Conservation (phyloP, 1,140 invertebrate species). For the Formica selysi region DNA sequence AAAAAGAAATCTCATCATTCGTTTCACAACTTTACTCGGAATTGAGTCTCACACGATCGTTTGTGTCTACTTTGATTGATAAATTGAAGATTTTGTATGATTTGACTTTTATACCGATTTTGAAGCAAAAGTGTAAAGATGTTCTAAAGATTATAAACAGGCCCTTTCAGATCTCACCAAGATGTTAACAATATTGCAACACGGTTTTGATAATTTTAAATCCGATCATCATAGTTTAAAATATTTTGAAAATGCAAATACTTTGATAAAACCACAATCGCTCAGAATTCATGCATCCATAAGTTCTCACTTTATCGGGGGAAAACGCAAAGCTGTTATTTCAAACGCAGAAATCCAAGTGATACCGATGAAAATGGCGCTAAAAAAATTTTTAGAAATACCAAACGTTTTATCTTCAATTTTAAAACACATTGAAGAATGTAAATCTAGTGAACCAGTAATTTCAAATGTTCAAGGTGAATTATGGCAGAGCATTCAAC, state of each 20-base stretch:
- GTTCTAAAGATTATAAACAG: not conserved
- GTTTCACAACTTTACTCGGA: conserved; percentile 16
- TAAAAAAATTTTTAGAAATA: conserved; percentile 19
- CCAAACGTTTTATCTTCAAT: conserved; percentile 16
- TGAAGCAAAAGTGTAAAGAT: conserved; percentile 8
- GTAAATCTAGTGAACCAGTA: not conserved
- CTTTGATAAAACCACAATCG: not conserved
- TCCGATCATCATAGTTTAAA: conserved; percentile 5
- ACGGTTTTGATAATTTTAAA: conserved; percentile 20
- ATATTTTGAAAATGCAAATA: conserved; percentile 19
- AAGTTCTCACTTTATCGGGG: not conserved
- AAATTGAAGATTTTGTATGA: conserved; percentile 28
- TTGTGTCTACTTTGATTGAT: conserved; percentile 14
- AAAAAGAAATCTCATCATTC: not conserved
- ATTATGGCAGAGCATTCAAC: conserved; percentile 22
- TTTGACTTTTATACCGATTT: conserved; percentile 14
- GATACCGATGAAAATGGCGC: not conserved
- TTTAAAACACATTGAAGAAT: conserved; percentile 6
- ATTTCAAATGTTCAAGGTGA: conserved; percentile 12
- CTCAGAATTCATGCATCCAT: not conserved
- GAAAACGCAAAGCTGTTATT: not conserved
- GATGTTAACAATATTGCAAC: conserved; percentile 21
- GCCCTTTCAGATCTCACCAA: not conserved
- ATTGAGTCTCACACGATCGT: not conserved
- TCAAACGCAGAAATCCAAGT: not conserved